Conservation (phyloP, 2,888 invertebrate species). For the Miltochrista miniata region DNA sequence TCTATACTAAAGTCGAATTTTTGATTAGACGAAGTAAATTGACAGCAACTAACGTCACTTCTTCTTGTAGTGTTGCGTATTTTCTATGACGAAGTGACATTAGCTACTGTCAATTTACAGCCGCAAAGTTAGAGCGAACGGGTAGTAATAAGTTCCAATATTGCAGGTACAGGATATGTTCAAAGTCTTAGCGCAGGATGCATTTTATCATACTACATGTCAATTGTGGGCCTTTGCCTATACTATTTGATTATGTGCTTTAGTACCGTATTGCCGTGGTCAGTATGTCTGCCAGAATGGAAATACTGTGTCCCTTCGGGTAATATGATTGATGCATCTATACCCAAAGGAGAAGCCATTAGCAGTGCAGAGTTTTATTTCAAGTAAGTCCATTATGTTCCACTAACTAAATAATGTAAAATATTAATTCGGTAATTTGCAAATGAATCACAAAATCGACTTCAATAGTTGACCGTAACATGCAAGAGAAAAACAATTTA, state of each 20-base stretch:
- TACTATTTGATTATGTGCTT: slow-evolving; percentile 90
- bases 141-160: not conserved
- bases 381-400: slow-evolving; percentile 64
- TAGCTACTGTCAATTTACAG: no score
- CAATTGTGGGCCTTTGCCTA: slow-evolving; percentile 88
- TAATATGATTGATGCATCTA: slow-evolving; percentile 40
- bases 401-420: no score
- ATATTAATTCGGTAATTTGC: no score
- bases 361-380: slow-evolving; percentile 85
- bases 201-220: slow-evolving; percentile 90
- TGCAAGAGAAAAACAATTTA: no score
- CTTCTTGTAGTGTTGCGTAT: no score
- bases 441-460: no score
- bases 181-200: slow-evolving; percentile 85
- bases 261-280: slow-evolving; percentile 88
- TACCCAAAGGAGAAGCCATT: slow-evolving; percentile 41
- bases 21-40: no score
- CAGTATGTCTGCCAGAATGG: slow-evolving; percentile 85
- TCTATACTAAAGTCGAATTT: no score
- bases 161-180: slow-evolving; percentile 87
- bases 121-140: no score
- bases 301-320: slow-evolving; percentile 71
- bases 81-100: no score
- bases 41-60: no score
- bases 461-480: no score